phyloP scores from a whole-genome alignment of 1,140 invertebrate species.

The Pararge aegeria region DNA sequence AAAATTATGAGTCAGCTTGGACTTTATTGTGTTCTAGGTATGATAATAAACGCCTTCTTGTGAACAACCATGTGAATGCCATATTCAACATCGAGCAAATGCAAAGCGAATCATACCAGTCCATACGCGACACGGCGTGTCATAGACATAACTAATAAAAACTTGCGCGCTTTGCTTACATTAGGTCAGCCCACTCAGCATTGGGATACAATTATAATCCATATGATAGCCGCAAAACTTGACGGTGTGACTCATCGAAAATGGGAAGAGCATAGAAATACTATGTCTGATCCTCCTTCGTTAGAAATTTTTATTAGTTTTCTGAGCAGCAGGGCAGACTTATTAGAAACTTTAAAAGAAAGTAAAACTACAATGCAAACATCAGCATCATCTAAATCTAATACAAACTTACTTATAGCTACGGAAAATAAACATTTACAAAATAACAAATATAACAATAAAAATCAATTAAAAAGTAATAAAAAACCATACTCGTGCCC shows the following conservation, averaged over 20 bases:
- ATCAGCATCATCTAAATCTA: background rate
- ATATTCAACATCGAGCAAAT: constrained; percentile 28
- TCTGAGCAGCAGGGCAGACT: constrained; percentile 9
- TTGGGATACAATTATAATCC: constrained; percentile 26
- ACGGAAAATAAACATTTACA: background rate
- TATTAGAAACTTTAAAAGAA: background rate
- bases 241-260: constrained; percentile 16
- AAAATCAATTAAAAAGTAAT: constrained; percentile 6
- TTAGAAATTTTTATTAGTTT: constrained; percentile 21
- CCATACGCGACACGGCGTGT: constrained; percentile 21
- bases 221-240: constrained; percentile 22
- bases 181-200: constrained; percentile 19
- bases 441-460: background rate
- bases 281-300: constrained; percentile 6
- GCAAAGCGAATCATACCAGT: constrained; percentile 14
- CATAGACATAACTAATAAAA: constrained; percentile 26
- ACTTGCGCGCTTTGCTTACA: constrained; percentile 24
- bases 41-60: constrained; percentile 30
- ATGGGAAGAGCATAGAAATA: constrained; percentile 31
- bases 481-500: constrained; percentile 12
- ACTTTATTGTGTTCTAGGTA: constrained; percentile 30
- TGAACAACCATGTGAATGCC: constrained; percentile 33
- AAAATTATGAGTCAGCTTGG: constrained; percentile 37
- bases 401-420: background rate
- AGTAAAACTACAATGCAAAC: background rate